Percentiles rank a stretch among this genome's conserved stretches.
Conservation (phyloP, 2,888 invertebrate species). For the Cotesia congregata region DNA sequence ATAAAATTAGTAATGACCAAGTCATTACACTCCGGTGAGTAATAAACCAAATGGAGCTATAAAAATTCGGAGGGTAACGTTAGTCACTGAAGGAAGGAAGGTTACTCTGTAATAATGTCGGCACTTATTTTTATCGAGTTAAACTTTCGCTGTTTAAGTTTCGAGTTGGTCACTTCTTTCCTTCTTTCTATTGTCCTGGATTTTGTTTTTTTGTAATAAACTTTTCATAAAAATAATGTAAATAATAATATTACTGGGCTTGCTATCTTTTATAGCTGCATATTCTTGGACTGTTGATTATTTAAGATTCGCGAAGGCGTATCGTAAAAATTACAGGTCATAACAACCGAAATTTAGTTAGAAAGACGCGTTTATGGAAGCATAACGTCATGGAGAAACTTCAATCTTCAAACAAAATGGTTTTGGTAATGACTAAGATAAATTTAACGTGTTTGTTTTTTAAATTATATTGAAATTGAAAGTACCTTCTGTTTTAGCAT, state of each 20-base stretch:
- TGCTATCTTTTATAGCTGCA: neutral
- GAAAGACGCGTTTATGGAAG: neutral
- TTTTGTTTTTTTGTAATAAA: neutral
- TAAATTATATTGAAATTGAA: too few species aligned
- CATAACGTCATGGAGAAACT: neutral
- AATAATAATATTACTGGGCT: neutral
- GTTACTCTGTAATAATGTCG: slow-evolving; percentile 63
- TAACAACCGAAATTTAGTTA: neutral
- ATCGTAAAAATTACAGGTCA: neutral
- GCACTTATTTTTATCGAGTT: slow-evolving; percentile 39
- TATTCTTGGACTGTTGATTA: slow-evolving; percentile 21
- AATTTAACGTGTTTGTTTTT: too few species aligned
- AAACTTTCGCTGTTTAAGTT: too few species aligned
- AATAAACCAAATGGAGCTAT: neutral
- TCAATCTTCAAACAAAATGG: too few species aligned
- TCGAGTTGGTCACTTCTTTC: too few species aligned
- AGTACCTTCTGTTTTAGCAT: too few species aligned
- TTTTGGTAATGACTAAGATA: too few species aligned
- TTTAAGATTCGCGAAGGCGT: slow-evolving; percentile 2
- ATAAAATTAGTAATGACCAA: neutral
- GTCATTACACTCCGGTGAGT: neutral
- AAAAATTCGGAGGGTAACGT: neutral
- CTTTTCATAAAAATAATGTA: too few species aligned
- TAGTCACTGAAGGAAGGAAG: neutral
- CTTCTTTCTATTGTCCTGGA: neutral